These are phyloP conservation scores for Drosophila pseudotakahashii DNA, from an alignment of 2,888 invertebrate species.

Conservation along the genomic window DNA sequence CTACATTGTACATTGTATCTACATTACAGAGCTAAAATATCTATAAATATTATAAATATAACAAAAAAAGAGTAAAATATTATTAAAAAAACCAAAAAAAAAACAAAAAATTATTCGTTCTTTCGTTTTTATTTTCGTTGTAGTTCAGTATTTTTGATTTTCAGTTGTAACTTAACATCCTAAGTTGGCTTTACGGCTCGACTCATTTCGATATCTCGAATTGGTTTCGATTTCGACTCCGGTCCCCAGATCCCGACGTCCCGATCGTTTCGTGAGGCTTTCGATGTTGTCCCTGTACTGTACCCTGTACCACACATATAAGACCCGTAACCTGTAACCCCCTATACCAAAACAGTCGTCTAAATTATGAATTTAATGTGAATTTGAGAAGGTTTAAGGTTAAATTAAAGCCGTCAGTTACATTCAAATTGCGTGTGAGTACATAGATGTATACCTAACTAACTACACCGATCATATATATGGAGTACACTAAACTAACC, in stretches of 20 bases:
- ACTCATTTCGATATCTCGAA: not conserved
- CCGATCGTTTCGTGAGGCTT: constrained; percentile 48
- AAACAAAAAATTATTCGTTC: constrained; percentile 25
- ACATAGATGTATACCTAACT: constrained; percentile 34
- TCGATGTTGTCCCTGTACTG: constrained; percentile 24
- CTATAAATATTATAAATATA: constrained; percentile 73
- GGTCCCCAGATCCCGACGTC: constrained; percentile 6
- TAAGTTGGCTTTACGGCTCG: no score
- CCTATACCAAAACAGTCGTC: constrained; percentile 13
- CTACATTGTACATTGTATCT: constrained; percentile 73
- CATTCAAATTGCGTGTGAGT: constrained; percentile 10
- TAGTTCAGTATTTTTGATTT: constrained; percentile 28
- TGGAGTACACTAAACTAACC: constrained; percentile 25
- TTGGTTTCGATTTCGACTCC: constrained; percentile 11
- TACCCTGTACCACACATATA: not conserved
- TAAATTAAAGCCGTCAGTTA: constrained; percentile 9
- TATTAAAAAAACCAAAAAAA: constrained; percentile 64
- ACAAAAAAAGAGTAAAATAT: constrained; percentile 75
- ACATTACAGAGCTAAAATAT: constrained; percentile 69
- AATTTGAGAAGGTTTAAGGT: constrained; percentile 12
- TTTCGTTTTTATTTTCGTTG: constrained; percentile 38
- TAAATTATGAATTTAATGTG: constrained; percentile 37
- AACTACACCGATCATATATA: constrained; percentile 27
- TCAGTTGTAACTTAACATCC: constrained; percentile 4
- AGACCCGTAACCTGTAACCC: not conserved